phyloP scores from a whole-genome alignment of 2,888 invertebrate species.

The Protonemura montana region DNA sequence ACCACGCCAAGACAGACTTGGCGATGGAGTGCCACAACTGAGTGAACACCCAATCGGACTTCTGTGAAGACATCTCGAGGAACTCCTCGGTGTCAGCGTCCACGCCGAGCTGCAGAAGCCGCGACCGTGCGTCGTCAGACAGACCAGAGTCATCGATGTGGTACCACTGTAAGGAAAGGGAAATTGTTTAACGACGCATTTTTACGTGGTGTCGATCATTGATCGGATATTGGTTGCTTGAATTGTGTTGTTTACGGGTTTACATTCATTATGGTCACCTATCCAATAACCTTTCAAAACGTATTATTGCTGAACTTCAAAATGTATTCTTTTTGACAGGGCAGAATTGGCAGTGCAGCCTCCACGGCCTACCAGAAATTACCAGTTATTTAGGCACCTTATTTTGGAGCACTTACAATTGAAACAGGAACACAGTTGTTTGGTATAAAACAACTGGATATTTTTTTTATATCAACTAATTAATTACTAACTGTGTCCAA shows the following conservation, averaged over 20 bases:
- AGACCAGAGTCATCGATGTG: slow-evolving; percentile 66
- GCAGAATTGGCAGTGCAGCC: too few relatives aligned
- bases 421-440: too few relatives aligned
- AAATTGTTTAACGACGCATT: slow-evolving; percentile 44
- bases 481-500: not conserved
- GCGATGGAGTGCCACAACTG: slow-evolving; percentile 91
- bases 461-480: not conserved
- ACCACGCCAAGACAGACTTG: slow-evolving; percentile 83
- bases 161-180: slow-evolving; percentile 73
- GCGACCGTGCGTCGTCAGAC: slow-evolving; percentile 63
- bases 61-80: slow-evolving; percentile 75
- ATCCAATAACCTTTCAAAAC: too few relatives aligned
- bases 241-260: too few relatives aligned
- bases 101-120: slow-evolving; percentile 71
- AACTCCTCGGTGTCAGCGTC: slow-evolving; percentile 80
- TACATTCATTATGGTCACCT: too few relatives aligned
- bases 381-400: too few relatives aligned
- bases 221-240: too few relatives aligned
- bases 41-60: slow-evolving; percentile 85
- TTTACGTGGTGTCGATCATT: not conserved
- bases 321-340: too few relatives aligned
- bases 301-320: too few relatives aligned
- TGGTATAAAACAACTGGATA: too few relatives aligned
- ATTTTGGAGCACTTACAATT: too few relatives aligned
- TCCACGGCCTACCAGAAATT: too few relatives aligned